Evolutionary conservation across 37 sponge, comb jelly and placozoan species (phyloP).

Genomic region (Agelas oroides): DNA sequence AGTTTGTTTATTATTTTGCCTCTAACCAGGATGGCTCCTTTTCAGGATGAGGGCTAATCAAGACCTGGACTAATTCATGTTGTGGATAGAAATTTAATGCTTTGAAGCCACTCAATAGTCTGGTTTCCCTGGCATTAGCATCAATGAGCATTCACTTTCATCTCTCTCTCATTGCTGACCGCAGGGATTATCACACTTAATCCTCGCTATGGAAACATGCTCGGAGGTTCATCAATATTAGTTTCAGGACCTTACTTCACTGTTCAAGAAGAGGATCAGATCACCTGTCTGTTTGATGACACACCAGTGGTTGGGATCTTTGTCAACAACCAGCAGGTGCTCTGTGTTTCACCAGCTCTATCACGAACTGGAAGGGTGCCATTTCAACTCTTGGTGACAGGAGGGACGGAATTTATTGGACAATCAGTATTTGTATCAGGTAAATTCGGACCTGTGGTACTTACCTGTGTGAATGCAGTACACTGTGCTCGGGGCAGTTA

Average conservation of each 20-base stretch:
- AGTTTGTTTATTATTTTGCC: too few relatives aligned
- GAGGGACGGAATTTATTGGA: background rate
- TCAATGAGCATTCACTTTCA: too few relatives aligned
- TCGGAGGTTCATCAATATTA: slow-evolving; percentile 21
- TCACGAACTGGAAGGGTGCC: slow-evolving; percentile 10
- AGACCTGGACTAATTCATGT: too few relatives aligned
- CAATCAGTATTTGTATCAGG: slow-evolving; percentile 13
- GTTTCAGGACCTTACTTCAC: background rate
- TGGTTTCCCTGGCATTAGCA: too few relatives aligned
- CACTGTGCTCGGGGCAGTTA: too few relatives aligned
- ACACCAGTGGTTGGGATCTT: slow-evolving; percentile 7
- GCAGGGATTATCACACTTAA: slow-evolving; percentile 9
- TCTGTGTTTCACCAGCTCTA: slow-evolving; percentile 31
- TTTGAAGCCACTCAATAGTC: too few relatives aligned
- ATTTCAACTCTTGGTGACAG: slow-evolving; percentile 6
- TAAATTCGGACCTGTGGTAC: too few relatives aligned
- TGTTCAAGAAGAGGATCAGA: background rate
- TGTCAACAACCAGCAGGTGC: background rate
- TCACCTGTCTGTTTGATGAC: slow-evolving; percentile 26
- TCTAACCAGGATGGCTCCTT: too few relatives aligned
- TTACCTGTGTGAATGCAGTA: too few relatives aligned
- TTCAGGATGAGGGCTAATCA: too few relatives aligned
- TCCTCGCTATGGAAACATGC: slow-evolving; percentile 28
- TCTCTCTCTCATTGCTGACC: too few relatives aligned
- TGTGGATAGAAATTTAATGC: too few relatives aligned